phyloP scores from a whole-genome alignment of 2,888 invertebrate genomes.

The Gibbula magus region DNA sequence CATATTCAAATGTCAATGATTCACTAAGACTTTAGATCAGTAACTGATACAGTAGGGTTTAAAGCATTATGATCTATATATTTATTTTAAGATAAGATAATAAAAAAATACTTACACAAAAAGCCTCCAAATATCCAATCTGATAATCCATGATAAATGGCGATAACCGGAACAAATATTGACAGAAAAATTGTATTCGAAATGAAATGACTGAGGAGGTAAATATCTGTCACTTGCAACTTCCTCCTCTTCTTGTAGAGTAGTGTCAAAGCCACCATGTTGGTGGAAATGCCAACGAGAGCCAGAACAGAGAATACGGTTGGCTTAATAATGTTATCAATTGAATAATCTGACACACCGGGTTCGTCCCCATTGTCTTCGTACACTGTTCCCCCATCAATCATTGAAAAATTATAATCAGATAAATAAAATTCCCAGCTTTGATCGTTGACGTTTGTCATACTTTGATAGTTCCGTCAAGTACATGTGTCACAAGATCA shows the following conservation, averaged over 20 bases:
- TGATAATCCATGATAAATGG: not conserved
- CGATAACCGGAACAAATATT: not conserved
- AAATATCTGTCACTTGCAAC: not conserved
- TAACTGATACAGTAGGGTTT: too few species aligned
- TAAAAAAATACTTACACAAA: not conserved
- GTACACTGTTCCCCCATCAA: too few species aligned
- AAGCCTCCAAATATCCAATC: slow-evolving; percentile 10
- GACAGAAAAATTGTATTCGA: not conserved
- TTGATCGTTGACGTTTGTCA: too few species aligned
- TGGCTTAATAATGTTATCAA: not conserved
- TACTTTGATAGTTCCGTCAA: too few species aligned
- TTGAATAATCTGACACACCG: not conserved
- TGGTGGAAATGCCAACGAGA: not conserved
- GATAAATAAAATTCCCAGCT: too few species aligned
- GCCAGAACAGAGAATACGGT: not conserved
- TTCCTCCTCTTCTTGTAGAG: not conserved
- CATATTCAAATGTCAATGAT: too few species aligned
- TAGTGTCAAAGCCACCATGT: not conserved
- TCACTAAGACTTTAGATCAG: too few species aligned
- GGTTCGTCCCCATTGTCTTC: not conserved
- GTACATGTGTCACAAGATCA: too few species aligned
- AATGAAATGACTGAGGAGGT: not conserved
- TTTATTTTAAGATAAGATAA: not conserved
- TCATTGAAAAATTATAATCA: too few species aligned
- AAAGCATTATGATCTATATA: not conserved